Percentiles rank a stretch among this genome's conserved stretches.
phyloP scores from a whole-genome alignment of 2,113 vertebrate species.

The mouse (Mus musculus) region GRCm39 chr14:103465001-103465500 shows the following conservation, averaged over 20 bases:
- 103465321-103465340: not conserved
- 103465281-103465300: not conserved
- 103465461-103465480: not conserved
- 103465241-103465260: not conserved
- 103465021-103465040: not conserved
- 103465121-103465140: not conserved
- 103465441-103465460: conserved; percentile 15
- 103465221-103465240: conserved; percentile 13
- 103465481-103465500: conserved; percentile 23
- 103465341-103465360: not conserved
- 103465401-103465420: not conserved
- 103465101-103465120: not conserved
- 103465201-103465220: not conserved
- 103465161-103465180: conserved; percentile 16
- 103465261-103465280: not conserved
- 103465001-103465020: not conserved
- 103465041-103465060: conserved; percentile 18
- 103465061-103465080: not conserved
- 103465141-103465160: conserved; percentile 35
- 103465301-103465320: not conserved
- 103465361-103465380: not conserved
- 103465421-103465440: not conserved
- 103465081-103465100: conserved; percentile 22
- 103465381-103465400: not conserved
- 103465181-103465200: not conserved